phyloP scores from a whole-genome alignment of 2,113 vertebrate species.

The Ochotona curzoniae region DNA sequence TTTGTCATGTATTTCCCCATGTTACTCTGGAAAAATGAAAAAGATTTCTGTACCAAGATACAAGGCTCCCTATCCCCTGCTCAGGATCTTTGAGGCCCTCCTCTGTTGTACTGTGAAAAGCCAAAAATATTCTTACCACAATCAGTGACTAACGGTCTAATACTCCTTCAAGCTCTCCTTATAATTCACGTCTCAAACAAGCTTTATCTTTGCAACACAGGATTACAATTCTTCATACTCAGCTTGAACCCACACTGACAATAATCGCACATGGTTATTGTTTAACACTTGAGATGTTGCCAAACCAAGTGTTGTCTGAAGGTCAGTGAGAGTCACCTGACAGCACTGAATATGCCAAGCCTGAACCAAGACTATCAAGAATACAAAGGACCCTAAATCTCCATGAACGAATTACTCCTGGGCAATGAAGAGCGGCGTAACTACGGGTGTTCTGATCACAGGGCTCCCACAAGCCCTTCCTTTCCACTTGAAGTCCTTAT shows the following conservation, averaged over 20 bases:
- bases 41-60: background rate
- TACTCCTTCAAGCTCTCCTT: background rate
- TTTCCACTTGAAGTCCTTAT: background rate
- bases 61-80: background rate
- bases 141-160: background rate
- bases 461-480: background rate
- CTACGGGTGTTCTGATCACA: background rate
- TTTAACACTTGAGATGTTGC: background rate
- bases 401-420: background rate
- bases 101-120: background rate
- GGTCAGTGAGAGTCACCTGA: background rate
- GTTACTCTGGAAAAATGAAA: background rate
- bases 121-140: background rate
- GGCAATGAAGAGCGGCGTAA: background rate
- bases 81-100: background rate
- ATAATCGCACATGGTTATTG: background rate
- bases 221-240: background rate
- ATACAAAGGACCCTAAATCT: background rate
- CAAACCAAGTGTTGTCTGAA: constrained; percentile 1
- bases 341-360: background rate
- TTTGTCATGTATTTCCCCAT: background rate
- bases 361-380: background rate
- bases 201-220: background rate
- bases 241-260: background rate
- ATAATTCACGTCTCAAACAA: background rate